Percentiles rank a stretch among this genome's conserved stretches.
phyloP scores from a whole-genome alignment of 2,888 invertebrate genomes.

The Tenthredo mesomela region DNA sequence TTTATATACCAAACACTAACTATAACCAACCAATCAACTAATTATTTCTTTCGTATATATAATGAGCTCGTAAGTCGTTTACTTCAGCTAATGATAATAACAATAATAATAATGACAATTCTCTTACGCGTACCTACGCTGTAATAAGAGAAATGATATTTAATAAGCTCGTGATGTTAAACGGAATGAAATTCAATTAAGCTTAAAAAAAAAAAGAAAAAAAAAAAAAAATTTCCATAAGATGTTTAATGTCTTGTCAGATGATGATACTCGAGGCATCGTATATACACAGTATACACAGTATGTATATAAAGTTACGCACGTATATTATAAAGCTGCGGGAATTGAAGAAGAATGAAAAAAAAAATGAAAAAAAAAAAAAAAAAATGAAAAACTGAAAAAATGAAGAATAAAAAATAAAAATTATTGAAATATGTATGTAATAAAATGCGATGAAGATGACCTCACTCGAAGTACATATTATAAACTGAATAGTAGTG shows the following conservation, averaged over 20 bases:
- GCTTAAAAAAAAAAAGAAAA: neutral
- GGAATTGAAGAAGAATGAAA: neutral
- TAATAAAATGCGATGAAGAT: neutral
- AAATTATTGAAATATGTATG: neutral
- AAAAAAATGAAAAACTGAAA: neutral
- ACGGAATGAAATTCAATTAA: slow-evolving; percentile 27
- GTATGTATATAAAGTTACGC: too few species aligned
- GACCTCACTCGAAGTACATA: neutral
- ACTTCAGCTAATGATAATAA: slow-evolving; percentile 22
- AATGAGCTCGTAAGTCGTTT: slow-evolving; percentile 20
- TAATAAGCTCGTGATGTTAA: neutral
- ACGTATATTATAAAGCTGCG: too few species aligned
- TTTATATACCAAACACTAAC: neutral
- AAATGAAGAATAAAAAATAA: neutral
- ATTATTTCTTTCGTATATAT: neutral
- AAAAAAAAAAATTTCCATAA: slow-evolving; percentile 11
- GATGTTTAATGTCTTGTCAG: slow-evolving; percentile 30
- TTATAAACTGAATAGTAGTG: neutral
- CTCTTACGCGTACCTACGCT: neutral
- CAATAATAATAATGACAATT: slow-evolving; percentile 1
- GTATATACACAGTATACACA: neutral
- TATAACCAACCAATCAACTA: neutral
- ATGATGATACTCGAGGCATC: slow-evolving; percentile 5
- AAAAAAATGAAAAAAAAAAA: too few species aligned
- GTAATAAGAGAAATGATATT: slow-evolving; percentile 14